Base-by-base conservation (phyloP, 2,888 invertebrate genomes). In the Tethea ocularis region DNA sequence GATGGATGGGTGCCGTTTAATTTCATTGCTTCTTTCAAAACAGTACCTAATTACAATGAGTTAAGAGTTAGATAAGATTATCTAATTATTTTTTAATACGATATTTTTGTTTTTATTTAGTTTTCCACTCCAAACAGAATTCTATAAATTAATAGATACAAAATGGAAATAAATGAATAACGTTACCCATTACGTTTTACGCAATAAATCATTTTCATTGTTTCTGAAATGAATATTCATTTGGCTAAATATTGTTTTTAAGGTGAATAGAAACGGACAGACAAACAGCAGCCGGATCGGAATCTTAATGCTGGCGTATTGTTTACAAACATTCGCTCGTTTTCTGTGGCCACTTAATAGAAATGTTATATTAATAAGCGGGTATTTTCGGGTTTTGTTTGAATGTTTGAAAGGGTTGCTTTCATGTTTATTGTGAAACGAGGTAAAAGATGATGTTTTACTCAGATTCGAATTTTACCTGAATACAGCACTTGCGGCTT, bases 171-270 rank as follows among this genome's bases (percentile, higher is more conserved):
- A 52, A 59, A 63, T 62, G 59, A 62, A 65, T 63, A 68, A 62
- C 38, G 56, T 10, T 20, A 41, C 23, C 15, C 51, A 62, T 62
- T 63, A 58, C 58, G 52, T 56, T 71, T 71, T 62, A 65, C 70
- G 69, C 70, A 74, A 78, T 83, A 78, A 82, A 82, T 84, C 75
- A 78, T 76, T 75, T 71, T 52, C 60, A 69, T 76, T 71, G 68
- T 74, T 69, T 66, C 64, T 52, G 63, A 66, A 72, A 79, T 84
- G 82, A 83, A 84, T 85, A 83, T 83, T 84, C 82, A 83, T 82
- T 64, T 46, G 7, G 63, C 56, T 57, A 62, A 67, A 69, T 77
- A 75, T 76, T 77, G 79, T 77, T 77, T 74, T 72, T 66, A 68
- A 69, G 70, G 66, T 36, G 54, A 29, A 29, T 53, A 26, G 53